Evolutionary conservation across 2,797 vertebrate genomes (phyloP).

Genomic region (Saxicola maurus): DNA sequence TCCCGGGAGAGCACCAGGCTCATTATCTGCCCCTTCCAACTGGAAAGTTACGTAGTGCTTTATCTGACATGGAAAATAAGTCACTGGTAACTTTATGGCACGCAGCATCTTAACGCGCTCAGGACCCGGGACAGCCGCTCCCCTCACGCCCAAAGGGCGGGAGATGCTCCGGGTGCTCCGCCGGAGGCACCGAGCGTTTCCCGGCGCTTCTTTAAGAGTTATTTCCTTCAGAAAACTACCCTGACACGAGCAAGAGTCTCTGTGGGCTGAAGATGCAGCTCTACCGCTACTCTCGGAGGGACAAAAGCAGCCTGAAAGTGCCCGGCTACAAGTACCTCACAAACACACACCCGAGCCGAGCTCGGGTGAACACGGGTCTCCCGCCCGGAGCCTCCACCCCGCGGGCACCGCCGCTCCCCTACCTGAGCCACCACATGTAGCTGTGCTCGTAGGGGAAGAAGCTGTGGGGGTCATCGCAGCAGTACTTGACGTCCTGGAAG

Average conservation of each 20-base stretch:
- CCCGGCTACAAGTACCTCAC: neutral
- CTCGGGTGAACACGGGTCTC: fast-evolving
- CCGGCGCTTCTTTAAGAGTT: neutral
- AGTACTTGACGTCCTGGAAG: constrained; percentile 89
- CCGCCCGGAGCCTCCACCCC: neutral
- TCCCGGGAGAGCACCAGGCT: neutral
- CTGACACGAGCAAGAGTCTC: neutral
- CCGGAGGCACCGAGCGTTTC: neutral
- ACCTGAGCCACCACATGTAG: constrained; percentile 95
- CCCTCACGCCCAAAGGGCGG: neutral
- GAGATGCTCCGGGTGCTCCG: neutral
- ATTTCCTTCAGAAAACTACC: neutral
- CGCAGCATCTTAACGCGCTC: fast-evolving
- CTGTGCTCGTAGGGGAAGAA: constrained; percentile 89
- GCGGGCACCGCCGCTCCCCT: constrained; percentile 4
- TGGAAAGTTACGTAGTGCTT: neutral
- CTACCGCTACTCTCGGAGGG: neutral
- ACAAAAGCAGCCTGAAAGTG: neutral
- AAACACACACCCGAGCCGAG: neutral
- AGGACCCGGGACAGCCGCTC: neutral
- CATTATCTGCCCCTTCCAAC: no score
- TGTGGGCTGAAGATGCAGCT: neutral
- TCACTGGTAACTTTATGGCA: neutral
- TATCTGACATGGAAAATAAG: neutral
- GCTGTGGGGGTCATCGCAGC: constrained; percentile 89